Evolutionary conservation across 2,113 vertebrate species (phyloP).

Genomic region (Nesospiza acunhae): DNA sequence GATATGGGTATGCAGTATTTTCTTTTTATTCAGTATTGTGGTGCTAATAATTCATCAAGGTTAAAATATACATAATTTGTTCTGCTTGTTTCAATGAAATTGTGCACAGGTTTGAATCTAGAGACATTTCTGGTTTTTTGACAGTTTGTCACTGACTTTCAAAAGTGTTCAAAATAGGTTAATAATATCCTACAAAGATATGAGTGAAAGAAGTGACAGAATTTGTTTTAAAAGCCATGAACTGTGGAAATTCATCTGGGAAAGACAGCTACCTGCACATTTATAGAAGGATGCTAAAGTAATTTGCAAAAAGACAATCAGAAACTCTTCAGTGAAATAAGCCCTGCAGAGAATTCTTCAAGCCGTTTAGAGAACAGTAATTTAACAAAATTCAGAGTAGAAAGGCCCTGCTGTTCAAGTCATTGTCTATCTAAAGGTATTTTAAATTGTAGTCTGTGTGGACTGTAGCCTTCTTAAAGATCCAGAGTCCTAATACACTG

Average conservation of each 20-base stretch:
- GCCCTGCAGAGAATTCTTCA: neutral
- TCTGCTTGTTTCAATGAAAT: neutral
- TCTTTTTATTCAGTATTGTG: neutral
- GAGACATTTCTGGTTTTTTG: neutral
- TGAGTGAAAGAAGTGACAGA: neutral
- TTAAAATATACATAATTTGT: neutral
- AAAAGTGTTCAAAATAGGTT: neutral
- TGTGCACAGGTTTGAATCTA: neutral
- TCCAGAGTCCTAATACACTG: neutral
- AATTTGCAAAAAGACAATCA: neutral
- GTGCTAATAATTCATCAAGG: neutral
- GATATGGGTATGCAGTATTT: fast-evolving
- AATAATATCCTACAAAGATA: neutral
- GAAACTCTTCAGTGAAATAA: neutral
- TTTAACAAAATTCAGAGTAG: neutral
- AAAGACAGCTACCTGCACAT: neutral
- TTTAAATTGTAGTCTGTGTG: neutral
- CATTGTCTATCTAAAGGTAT: neutral
- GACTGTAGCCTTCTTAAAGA: neutral
- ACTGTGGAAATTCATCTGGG: neutral
- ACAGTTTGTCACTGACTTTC: neutral
- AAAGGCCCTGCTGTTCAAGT: neutral
- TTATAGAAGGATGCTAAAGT: neutral
- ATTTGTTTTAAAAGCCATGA: neutral
- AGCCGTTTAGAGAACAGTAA: neutral